Percentiles rank a stretch among this genome's conserved stretches.
phyloP scores from a whole-genome alignment of 2,797 vertebrate species.

The Notoglanidium macrostoma region DNA sequence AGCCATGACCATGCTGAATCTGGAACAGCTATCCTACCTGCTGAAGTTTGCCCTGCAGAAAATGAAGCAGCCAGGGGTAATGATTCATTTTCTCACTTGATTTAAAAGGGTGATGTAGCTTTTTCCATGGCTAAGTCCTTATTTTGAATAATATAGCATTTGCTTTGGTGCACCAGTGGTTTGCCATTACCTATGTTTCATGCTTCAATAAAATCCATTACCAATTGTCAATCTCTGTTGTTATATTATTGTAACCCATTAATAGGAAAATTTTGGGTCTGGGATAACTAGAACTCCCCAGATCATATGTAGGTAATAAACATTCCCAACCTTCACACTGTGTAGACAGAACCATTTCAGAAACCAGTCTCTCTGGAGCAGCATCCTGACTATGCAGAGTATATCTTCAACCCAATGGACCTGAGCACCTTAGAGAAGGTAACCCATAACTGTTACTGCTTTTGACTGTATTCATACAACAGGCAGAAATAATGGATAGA shows the following conservation, averaged over 20 bases:
- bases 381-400: constrained; percentile 97
- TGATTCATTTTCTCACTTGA: constrained; percentile 42
- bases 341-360: constrained; percentile 97
- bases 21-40: constrained; percentile 96
- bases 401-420: constrained; percentile 99
- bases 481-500: not conserved
- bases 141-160: not conserved
- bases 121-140: not conserved
- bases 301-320: not conserved
- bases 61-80: constrained; percentile 99
- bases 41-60: constrained; percentile 99
- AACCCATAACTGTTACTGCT: constrained; percentile 33
- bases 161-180: not conserved
- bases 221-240: not conserved
- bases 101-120: not conserved
- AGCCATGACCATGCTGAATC: constrained; percentile 98
- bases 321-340: not conserved
- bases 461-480: not conserved
- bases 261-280: not conserved
- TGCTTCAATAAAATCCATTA: not conserved
- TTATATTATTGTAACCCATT: not conserved
- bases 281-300: not conserved
- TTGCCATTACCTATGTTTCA: not conserved
- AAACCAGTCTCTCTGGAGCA: constrained; percentile 97
- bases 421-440: constrained; percentile 99